Evolutionary conservation across 2,888 invertebrate genomes (phyloP).

Genomic region (Trachelus troglodyta): DNA sequence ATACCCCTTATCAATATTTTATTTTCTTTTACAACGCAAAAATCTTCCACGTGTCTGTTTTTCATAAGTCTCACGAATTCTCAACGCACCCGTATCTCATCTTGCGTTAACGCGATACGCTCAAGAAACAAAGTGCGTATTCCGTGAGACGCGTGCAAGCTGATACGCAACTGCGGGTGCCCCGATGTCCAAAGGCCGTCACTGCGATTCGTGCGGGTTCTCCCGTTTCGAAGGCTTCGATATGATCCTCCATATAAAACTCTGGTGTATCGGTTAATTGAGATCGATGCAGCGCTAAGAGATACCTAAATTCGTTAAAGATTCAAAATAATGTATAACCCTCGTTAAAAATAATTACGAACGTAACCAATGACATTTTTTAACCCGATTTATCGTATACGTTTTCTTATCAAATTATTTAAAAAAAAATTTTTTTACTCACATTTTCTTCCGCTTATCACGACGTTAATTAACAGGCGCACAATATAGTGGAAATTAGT

Average conservation of each 20-base stretch:
- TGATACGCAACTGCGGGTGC: constrained; percentile 52
- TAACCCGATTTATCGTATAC: not conserved
- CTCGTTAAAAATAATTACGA: too few relatives aligned
- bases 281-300: not conserved
- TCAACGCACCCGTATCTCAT: constrained; percentile 25
- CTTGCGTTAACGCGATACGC: constrained; percentile 23
- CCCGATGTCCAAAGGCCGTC: constrained; percentile 34
- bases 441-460: not conserved
- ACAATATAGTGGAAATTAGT: constrained; percentile 31
- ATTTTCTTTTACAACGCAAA: not conserved
- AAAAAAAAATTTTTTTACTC: not conserved
- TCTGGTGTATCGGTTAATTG: not conserved
- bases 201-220: not conserved
- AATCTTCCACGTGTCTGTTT: not conserved
- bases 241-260: not conserved
- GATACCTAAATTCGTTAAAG: not conserved
- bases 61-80: constrained; percentile 19
- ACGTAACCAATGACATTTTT: not conserved
- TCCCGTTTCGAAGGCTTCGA: not conserved
- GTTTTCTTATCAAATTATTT: not conserved
- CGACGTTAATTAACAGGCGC: constrained; percentile 16
- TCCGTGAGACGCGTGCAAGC: constrained; percentile 31
- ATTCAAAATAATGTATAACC: not conserved
- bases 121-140: constrained; percentile 21
- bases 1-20: constrained; percentile 18